These are phyloP conservation scores for Mesoligia furuncula DNA, from an alignment of 2,888 invertebrate genomes.

Conservation along the genomic window DNA sequence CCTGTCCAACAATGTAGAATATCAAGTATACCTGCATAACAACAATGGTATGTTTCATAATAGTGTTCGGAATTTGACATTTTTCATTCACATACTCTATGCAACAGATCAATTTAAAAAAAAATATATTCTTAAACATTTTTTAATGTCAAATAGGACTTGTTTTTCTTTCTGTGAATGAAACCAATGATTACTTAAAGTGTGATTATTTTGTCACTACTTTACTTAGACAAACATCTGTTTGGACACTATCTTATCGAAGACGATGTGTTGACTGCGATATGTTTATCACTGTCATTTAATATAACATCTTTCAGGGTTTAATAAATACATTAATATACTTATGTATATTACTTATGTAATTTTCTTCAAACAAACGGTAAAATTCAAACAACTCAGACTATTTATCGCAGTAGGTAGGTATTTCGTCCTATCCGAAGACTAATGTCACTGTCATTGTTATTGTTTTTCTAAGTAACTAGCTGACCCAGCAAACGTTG, in stretches of 20 bases:
- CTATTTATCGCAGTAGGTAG: background rate
- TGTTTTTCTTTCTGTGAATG: background rate
- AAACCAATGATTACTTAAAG: slow-evolving; percentile 11
- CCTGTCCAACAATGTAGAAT: background rate
- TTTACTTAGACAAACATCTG: slow-evolving; percentile 20
- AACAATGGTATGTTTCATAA: background rate
- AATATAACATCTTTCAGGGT: slow-evolving; percentile 11
- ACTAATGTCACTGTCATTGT: background rate
- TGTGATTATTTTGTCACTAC: slow-evolving; percentile 26
- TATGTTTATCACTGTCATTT: slow-evolving; percentile 17
- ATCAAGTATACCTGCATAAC: background rate
- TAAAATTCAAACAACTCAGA: background rate
- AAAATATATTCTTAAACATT: background rate
- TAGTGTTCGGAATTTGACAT: background rate
- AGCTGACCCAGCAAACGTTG: too few species aligned
- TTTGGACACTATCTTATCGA: slow-evolving; percentile 47
- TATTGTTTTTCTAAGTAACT: background rate
- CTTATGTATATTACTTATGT: background rate
- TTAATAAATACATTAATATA: slow-evolving; percentile 22
- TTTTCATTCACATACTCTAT: background rate
- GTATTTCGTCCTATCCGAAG: background rate
- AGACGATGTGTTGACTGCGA: slow-evolving; percentile 21
- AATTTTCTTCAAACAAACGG: background rate
- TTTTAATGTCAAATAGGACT: background rate
- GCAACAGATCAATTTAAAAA: background rate